Conservation (phyloP, 2,113 vertebrate species). For the Laterallus jamaicensis region DNA sequence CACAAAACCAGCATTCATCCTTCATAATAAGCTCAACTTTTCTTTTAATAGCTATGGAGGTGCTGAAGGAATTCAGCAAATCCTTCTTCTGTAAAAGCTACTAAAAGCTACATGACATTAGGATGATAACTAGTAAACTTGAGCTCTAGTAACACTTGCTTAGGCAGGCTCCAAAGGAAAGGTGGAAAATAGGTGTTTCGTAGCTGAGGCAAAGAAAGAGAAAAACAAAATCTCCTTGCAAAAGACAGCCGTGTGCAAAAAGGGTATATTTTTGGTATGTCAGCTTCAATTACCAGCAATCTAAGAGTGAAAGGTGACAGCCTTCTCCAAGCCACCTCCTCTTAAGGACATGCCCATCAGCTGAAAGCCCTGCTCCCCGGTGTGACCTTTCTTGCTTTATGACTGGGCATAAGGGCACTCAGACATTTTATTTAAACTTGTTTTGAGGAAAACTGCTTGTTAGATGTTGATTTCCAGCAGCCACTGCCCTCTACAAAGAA, state of each 20-base stretch:
- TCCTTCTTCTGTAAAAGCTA: slow-evolving; percentile 17
- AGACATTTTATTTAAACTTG: slow-evolving; percentile 17
- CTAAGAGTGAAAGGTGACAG: slow-evolving; percentile 27
- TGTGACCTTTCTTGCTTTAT: slow-evolving; percentile 20
- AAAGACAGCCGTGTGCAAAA: slow-evolving; percentile 12
- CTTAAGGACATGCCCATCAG: slow-evolving; percentile 15
- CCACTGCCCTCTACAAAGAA: slow-evolving; percentile 3
- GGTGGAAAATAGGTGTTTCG: neutral
- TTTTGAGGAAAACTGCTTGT: slow-evolving; percentile 15
- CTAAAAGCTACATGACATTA: slow-evolving; percentile 29
- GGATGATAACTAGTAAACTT: slow-evolving; percentile 22
- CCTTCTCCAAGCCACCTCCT: slow-evolving; percentile 24
- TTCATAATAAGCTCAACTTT: slow-evolving; percentile 24
- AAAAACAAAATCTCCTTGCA: slow-evolving; percentile 6
- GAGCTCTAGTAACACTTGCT: neutral
- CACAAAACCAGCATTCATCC: slow-evolving; percentile 39
- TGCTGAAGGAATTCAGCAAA: slow-evolving; percentile 36
- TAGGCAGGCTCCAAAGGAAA: slow-evolving; percentile 10
- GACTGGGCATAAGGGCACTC: neutral
- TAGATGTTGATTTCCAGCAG: slow-evolving; percentile 11
- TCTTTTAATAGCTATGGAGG: neutral
- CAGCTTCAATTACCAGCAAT: slow-evolving; percentile 34
- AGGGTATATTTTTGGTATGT: slow-evolving; percentile 35
- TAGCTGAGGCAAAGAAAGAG: neutral
- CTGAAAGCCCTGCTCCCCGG: neutral